Percentiles rank a stretch among this genome's conserved stretches.
These are phyloP conservation scores for Conchocele bisecta DNA, from an alignment of 2,888 invertebrate species.

Conservation along the genomic window DNA sequence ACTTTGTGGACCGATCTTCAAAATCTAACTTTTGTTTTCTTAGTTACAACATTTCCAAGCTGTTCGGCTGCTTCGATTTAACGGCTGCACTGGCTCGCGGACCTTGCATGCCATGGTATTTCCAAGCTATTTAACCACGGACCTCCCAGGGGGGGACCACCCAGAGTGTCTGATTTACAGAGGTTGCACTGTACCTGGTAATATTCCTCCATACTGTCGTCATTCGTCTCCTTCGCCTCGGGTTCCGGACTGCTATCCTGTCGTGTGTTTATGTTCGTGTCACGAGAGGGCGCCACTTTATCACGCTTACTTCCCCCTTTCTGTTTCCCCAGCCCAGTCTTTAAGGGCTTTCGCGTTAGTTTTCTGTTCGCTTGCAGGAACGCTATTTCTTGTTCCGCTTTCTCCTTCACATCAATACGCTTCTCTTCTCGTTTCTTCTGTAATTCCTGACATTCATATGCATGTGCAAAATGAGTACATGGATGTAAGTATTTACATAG, in stretches of 20 bases:
- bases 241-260: slow-evolving; percentile 54
- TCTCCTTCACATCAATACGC: slow-evolving; percentile 73
- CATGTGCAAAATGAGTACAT: neutral
- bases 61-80: no score
- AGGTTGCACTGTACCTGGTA: slow-evolving; percentile 49
- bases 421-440: slow-evolving; percentile 79
- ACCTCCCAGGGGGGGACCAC: no score
- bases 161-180: no score
- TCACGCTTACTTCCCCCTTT: slow-evolving; percentile 44
- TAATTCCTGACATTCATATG: slow-evolving; percentile 71
- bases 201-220: slow-evolving; percentile 58
- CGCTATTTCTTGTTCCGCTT: slow-evolving; percentile 77
- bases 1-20: no score
- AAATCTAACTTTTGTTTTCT: no score
- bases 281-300: slow-evolving; percentile 25
- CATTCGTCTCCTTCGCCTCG: slow-evolving; percentile 32
- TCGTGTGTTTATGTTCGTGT: slow-evolving; percentile 46
- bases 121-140: no score
- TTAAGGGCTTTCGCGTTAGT: slow-evolving; percentile 70
- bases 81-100: no score
- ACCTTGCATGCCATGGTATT: no score
- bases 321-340: slow-evolving; percentile 58
- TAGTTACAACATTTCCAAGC: no score
- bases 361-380: slow-evolving; percentile 78
- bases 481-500: neutral